Conservation (phyloP, 2,797 vertebrate genomes). For the Aselliscus stoliczkanus region DNA sequence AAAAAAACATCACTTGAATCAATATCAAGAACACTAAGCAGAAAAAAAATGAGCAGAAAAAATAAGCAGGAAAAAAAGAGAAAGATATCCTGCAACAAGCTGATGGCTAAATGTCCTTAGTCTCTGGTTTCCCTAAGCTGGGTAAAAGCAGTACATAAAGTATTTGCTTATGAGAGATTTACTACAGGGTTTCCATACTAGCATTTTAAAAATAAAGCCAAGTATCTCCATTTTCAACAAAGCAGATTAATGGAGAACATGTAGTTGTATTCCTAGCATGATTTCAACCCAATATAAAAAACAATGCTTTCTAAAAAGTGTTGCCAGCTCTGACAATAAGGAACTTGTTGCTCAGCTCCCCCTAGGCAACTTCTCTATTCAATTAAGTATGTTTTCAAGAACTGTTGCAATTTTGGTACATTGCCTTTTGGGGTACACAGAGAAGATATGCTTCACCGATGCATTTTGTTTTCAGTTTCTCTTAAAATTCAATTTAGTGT, state of each 20-base stretch:
- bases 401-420: conserved; percentile 36
- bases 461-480: conserved; percentile 41
- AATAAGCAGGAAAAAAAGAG: no score
- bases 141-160: background rate
- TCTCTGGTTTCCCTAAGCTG: background rate
- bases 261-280: background rate
- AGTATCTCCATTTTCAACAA: background rate
- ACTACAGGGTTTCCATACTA: background rate
- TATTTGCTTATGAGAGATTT: background rate
- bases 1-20: conserved; percentile 8
- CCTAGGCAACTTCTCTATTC: conserved; percentile 18
- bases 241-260: background rate
- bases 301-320: background rate
- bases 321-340: conserved; percentile 32
- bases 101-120: background rate
- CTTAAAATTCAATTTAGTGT: conserved; percentile 42
- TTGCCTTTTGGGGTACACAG: conserved; percentile 33
- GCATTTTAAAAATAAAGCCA: background rate
- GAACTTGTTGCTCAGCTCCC: background rate
- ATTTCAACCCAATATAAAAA: conserved; percentile 1
- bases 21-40: background rate
- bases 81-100: background rate
- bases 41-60: background rate
- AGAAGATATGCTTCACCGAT: background rate
- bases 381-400: conserved; percentile 54